These are phyloP conservation scores for Drosophila imparisetae DNA, from an alignment of 2,888 invertebrate genomes.

Conservation along the genomic window DNA sequence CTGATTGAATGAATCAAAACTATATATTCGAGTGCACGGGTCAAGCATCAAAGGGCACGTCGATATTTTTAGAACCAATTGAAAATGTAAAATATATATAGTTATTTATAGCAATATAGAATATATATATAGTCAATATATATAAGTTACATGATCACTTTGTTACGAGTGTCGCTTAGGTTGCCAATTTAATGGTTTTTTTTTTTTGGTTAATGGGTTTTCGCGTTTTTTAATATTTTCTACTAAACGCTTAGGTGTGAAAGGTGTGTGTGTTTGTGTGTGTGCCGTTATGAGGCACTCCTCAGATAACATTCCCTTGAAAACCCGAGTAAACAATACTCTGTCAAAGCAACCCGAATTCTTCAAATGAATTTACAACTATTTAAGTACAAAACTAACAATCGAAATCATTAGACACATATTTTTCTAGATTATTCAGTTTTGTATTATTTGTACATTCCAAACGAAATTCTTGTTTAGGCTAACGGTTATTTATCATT, in stretches of 20 bases:
- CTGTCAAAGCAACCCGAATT: background rate
- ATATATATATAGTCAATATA: background rate
- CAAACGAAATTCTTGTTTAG: background rate
- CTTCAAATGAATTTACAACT: background rate
- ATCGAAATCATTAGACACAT: background rate
- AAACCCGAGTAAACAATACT: background rate
- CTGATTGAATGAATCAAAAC: constrained; percentile 57
- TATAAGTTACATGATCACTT: constrained; percentile 26
- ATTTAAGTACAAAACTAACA: background rate
- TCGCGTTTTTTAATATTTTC: constrained; percentile 27
- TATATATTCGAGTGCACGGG: constrained; percentile 4
- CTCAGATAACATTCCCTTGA: background rate
- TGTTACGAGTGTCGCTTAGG: constrained; percentile 21
- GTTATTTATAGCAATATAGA: constrained; percentile 6
- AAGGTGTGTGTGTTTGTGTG: constrained; percentile 10
- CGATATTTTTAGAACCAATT: constrained; percentile 31
- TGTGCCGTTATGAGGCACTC: background rate
- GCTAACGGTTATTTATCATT: background rate
- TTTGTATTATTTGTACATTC: background rate
- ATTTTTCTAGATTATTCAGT: background rate
- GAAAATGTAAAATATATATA: constrained; percentile 13
- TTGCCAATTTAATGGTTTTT: background rate
- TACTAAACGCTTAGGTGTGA: constrained; percentile 16
- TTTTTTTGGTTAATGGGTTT: background rate
- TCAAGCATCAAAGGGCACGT: constrained; percentile 14